Evolutionary conservation across 1,140 invertebrate genomes (phyloP).

Genomic region (Zaprionus tsacasi): DNA sequence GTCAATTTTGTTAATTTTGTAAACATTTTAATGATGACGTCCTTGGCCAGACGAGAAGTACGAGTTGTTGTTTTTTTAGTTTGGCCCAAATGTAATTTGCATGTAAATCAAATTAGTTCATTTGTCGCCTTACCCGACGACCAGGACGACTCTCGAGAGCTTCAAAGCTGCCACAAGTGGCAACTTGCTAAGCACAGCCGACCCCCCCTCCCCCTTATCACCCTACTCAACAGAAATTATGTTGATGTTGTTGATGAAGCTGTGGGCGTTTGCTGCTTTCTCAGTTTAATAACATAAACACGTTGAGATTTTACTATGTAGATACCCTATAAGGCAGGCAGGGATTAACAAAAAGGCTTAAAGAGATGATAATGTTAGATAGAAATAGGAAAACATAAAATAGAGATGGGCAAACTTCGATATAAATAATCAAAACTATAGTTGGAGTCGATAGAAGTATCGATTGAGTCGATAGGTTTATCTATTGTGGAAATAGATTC

Average conservation of each 20-base stretch:
- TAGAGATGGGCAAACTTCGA: neutral
- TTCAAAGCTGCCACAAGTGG: constrained; percentile 36
- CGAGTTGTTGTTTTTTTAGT: constrained; percentile 30
- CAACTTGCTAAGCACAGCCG: constrained; percentile 20
- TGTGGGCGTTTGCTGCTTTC: constrained; percentile 6
- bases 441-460: no score
- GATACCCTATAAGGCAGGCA: constrained; percentile 11
- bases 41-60: neutral
- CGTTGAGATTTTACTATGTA: neutral
- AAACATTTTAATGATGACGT: constrained; percentile 64
- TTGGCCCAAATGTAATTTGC: constrained; percentile 66
- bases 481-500: no score
- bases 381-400: neutral
- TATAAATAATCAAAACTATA: no score
- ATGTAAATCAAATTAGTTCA: constrained; percentile 75
- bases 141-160: neutral
- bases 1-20: constrained; percentile 73
- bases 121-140: constrained; percentile 15
- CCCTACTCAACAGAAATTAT: constrained; percentile 35
- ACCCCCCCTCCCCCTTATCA: neutral
- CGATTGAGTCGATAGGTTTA: no score
- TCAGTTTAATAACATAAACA: neutral
- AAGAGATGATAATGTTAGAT: neutral
- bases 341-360: neutral
- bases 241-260: constrained; percentile 29